Base-by-base conservation (phyloP, 1,140 invertebrate species). In the Dreissena rostriformis region DNA sequence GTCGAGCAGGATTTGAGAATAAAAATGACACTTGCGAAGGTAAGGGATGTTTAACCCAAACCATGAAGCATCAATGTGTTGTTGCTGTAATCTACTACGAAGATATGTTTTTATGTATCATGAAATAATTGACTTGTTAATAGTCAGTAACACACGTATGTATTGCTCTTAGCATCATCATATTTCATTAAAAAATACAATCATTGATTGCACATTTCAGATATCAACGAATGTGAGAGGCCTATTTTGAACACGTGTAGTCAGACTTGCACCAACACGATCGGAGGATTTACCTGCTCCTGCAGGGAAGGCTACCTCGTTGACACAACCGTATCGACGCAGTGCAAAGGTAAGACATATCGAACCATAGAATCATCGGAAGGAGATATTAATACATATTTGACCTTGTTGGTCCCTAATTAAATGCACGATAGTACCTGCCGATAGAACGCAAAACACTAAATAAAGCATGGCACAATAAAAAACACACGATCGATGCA, bases 211-310 rank as follows among this genome's bases (percentile, higher is more conserved):
- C 17, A 61, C 12, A 2, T 61, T n/a, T 61, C 75, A 79, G 75
- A 85, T 19, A n/a, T 71, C 29, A 55, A 85, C 28, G 83, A 85
- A 72, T 85, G 83, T 51, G 17, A 19, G 2, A 39, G 57, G 22
- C 15, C 22, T 0, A 22, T 0, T 10, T 51, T 79, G n/a, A 70
- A 79, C 51, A 70, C 49, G 17, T 86, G 85, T 51, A 51, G 66
- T 6, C 85, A 86, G 65, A 39, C 22, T 19, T 88, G 87, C 71
- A 71, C 74, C 0, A 86, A 88, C 72, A 85, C 78, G 22, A 24
- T 39, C 14, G 87, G 85, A 17, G 70, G 87, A 11, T 88, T 79
- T 71, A 24, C 28, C 0, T 88, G 87, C 55, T 75, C 77, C 10
- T 88, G 87, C 57, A 29, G 28, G n/a, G 0, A 29, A n/a, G 87